These are phyloP conservation scores for Sciurus niger DNA, from an alignment of 2,113 vertebrate species.

Conservation along the genomic window DNA sequence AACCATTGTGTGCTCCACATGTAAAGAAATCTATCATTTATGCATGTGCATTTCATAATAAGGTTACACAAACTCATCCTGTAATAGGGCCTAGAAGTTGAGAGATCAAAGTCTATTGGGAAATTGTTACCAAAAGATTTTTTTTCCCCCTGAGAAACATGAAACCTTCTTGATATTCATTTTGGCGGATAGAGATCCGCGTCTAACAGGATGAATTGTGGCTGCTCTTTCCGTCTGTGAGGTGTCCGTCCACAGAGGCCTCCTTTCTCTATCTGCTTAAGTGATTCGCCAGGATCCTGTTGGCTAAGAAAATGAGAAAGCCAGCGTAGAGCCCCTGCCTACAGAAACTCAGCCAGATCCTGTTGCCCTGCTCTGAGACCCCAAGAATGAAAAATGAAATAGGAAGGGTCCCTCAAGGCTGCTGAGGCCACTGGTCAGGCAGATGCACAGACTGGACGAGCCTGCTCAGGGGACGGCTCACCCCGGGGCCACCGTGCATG, in stretches of 20 bases:
- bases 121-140: constrained; percentile 30
- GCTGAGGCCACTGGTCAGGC: neutral
- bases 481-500: neutral
- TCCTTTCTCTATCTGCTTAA: constrained; percentile 68
- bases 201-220: constrained; percentile 72
- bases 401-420: neutral
- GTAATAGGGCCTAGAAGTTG: constrained; percentile 47
- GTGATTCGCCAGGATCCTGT: constrained; percentile 68
- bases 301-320: constrained; percentile 55
- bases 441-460: neutral
- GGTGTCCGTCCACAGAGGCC: constrained; percentile 52
- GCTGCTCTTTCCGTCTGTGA: constrained; percentile 55
- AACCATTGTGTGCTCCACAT: neutral
- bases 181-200: constrained; percentile 46
- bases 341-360: neutral
- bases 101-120: constrained; percentile 56
- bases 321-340: neutral
- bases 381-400: constrained; percentile 41
- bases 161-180: constrained; percentile 72
- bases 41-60: constrained; percentile 37
- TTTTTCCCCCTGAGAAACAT: constrained; percentile 59
- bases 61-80: neutral
- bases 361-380: neutral
- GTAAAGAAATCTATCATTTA: constrained; percentile 16
- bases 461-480: neutral